Evolutionary conservation across 2,113 vertebrate species (phyloP), one percentile per base, ranked within the genome.

Genomic region (Callithrix jacchus): DNA sequence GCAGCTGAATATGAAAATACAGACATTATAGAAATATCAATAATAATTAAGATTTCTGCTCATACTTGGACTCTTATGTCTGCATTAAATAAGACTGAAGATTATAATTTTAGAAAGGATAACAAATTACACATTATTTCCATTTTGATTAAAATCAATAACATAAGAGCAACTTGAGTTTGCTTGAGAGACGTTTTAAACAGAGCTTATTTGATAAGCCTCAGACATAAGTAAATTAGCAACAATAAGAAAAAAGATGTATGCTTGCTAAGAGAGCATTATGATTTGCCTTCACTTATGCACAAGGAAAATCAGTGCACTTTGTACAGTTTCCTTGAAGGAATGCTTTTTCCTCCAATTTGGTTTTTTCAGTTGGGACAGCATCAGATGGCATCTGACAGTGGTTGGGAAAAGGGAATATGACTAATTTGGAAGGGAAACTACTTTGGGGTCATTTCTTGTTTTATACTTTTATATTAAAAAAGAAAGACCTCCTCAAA

Each of bases 151-250:
- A 81, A 92, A 93, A 92, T 85, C 32, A 89, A 16, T 87, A 91
- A 94, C 35, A 8, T 71, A 87, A 96, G 54, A 95, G 71, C 52
- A 97, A 97, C 27, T 71, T 42, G 18, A 80, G 45, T 91, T 90
- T 86, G 35, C 83, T 85, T 66, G 79, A 92, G 37, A 89, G 76
- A 17, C 88, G 16, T 91, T 94, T 94, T 82, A 94, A 91, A 66
- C 20, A 77, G 3, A 37, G 47, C 71, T 66, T 58, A 84, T 16
- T 96, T 95, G 52, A 97, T 96, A 18, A 83, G 45, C 32, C 30
- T 93, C n/a, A 90, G 71, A 94, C 20, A 17, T 61, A 96, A 95
- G 54, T 90, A 95, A 96, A 93, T 96, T 70, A 81, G 49, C 52
- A 58, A 37, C 20, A 87, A 74, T 25, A 71, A 40, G 61, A 64